Percentiles rank a stretch among this genome's conserved stretches.
Evolutionary conservation across 2,797 vertebrate species (phyloP).

Genomic region (Rhabdomys pumilio): DNA sequence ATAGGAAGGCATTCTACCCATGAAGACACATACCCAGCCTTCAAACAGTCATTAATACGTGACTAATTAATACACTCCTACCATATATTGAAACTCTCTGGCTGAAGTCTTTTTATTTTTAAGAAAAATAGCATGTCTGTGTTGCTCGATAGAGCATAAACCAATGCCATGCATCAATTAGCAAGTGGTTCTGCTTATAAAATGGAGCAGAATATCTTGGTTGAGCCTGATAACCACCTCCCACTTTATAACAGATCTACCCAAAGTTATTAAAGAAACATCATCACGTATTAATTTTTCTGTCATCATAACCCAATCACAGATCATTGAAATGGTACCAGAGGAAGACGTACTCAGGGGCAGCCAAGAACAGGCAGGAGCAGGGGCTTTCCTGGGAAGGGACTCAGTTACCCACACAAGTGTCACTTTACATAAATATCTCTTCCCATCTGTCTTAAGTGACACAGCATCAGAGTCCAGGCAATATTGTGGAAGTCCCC

Average conservation of each 20-base stretch:
- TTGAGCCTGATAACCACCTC: neutral
- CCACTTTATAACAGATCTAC: neutral
- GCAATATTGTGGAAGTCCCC: neutral
- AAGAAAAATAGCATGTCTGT: neutral
- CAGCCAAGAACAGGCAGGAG: neutral
- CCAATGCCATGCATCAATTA: neutral
- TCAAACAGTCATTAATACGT: neutral
- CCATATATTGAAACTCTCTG: neutral
- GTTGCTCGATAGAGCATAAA: neutral
- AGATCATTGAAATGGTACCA: neutral
- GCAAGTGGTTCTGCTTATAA: neutral
- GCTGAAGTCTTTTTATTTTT: neutral
- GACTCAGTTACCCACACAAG: neutral
- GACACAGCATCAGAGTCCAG: conserved; percentile 6
- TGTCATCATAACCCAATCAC: conserved; percentile 23
- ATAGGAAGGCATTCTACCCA: neutral
- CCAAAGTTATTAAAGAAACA: neutral
- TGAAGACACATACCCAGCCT: neutral
- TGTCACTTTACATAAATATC: conserved; percentile 1
- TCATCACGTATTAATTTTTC: conserved; percentile 23
- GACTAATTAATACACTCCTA: neutral
- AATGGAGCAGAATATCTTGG: neutral
- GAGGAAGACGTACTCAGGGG: neutral
- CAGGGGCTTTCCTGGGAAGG: conserved; percentile 9
- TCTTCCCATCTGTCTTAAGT: conserved; percentile 22